Percentiles rank a stretch among this genome's conserved stretches.
phyloP scores from a whole-genome alignment of 2,888 invertebrate species.

The Watsonalla cultraria region DNA sequence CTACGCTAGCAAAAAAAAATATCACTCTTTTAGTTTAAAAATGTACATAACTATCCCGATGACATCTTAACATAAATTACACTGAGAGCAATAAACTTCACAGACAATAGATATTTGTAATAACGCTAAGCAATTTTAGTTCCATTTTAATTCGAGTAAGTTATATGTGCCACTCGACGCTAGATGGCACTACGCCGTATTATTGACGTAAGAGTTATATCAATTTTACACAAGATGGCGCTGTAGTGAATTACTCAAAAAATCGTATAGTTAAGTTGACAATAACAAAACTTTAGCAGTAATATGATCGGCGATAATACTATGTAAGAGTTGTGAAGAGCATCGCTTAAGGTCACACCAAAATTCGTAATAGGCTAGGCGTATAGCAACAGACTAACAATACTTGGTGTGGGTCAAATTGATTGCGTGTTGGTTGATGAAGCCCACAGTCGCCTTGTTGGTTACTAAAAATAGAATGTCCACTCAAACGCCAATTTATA shows the following conservation, averaged over 20 bases:
- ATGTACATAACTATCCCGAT: no score
- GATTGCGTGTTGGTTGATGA: conserved; percentile 63
- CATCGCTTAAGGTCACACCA: background rate
- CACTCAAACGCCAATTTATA: conserved; percentile 48
- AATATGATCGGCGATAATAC: background rate
- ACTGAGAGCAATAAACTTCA: no score
- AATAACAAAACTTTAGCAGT: no score
- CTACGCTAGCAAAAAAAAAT: no score
- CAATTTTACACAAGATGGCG: conserved; percentile 17
- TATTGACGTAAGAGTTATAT: background rate
- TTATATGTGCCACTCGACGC: conserved; percentile 36
- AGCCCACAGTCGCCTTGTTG: conserved; percentile 43
- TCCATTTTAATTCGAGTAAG: background rate
- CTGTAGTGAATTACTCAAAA: conserved; percentile 1
- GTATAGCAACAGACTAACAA: conserved; percentile 35
- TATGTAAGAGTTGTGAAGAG: conserved; percentile 1
- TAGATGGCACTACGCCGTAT: conserved; percentile 39
- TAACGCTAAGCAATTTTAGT: no score
- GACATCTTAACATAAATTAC: no score
- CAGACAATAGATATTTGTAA: no score
- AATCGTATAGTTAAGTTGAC: no score
- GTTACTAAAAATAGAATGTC: conserved; percentile 63
- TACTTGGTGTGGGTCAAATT: conserved; percentile 61
- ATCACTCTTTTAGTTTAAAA: no score
- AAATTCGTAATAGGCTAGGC: conserved; percentile 10